These are phyloP conservation scores for Plemyria rubiginata DNA, from an alignment of 2,888 invertebrate genomes.

Conservation along the genomic window DNA sequence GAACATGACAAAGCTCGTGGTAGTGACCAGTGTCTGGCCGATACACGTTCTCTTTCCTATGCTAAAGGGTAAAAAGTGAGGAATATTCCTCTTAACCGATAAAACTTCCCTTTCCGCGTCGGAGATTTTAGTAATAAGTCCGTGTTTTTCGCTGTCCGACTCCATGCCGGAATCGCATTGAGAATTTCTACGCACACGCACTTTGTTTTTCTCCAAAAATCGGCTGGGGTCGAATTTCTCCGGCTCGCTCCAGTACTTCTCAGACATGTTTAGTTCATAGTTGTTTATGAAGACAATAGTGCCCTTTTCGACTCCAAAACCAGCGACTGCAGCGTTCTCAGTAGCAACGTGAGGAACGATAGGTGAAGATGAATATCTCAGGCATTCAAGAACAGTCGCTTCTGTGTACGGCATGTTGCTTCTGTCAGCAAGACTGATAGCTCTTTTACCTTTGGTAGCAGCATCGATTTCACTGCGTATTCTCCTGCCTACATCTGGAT, in stretches of 20 bases:
- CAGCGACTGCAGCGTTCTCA: conserved; percentile 89
- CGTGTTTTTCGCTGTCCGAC: conserved; percentile 70
- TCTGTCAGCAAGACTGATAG: conserved; percentile 87
- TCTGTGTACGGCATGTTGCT: conserved; percentile 91
- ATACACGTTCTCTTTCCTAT: conserved; percentile 95
- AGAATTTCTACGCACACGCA: conserved; percentile 68
- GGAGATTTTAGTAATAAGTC: conserved; percentile 51
- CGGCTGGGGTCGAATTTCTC: conserved; percentile 90
- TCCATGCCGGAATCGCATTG: conserved; percentile 85
- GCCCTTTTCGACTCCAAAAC: conserved; percentile 89
- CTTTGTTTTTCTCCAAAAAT: conserved; percentile 85
- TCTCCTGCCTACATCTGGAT: conserved; percentile 86
- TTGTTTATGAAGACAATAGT: conserved; percentile 94
- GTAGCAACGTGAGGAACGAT: conserved; percentile 96
- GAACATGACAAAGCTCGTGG: conserved; percentile 90
- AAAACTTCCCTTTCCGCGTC: conserved; percentile 68
- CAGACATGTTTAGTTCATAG: conserved; percentile 90
- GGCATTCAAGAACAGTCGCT: conserved; percentile 91
- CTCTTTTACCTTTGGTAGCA: conserved; percentile 82
- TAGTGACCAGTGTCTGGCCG: conserved; percentile 91
- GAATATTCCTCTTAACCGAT: conserved; percentile 82
- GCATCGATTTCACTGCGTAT: conserved; percentile 89
- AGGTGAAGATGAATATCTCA: conserved; percentile 92
- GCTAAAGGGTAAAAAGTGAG: conserved; percentile 93
- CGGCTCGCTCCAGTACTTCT: conserved; percentile 90